Evolutionary conservation across 2,888 invertebrate genomes (phyloP), one percentile per base, ranked within the genome.

Genomic region (Cryptocheilus praepositus): DNA sequence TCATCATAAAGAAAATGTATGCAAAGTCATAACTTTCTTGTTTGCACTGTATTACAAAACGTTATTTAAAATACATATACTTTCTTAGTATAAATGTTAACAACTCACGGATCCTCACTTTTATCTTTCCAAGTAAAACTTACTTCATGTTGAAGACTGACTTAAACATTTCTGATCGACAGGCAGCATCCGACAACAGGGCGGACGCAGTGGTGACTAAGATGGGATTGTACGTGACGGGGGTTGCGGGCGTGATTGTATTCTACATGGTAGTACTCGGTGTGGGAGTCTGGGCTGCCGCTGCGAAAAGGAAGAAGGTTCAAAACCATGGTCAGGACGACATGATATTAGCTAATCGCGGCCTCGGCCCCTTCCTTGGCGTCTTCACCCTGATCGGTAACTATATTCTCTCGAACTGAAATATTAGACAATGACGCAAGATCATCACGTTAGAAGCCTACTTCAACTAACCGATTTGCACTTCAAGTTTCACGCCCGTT

Each of bases 331-430:
- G 91, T 74, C 91, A 92, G 62, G 93, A 93, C 80, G 93, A 93
- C 79, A 92, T 94, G 75, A 93, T 94, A 91, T 83, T 94, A 76
- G 94, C 93, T 2, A 93, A 94, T 44, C 88, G 94, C 65, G 92
- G 92, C 80, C 92, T 94, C 68, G 91, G 93, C 13, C 86, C 93
- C 16, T 86, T 93, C 67, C 93, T 94, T 16, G 94, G 94, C 18
- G 91, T 93, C 63, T 92, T 93, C 85, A 93, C 94, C 0, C 92
- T 94, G 90, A 92, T 93, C 76, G 93, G 93, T 93, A 82, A 89
- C 86, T 71, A 21, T 25, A 0, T 21, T 21, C 18, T 36, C 11
- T 36, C 1, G 7, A 36, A 36, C 13, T 25, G 2, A 25, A 3
- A 25, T 25, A 3, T 2, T 5, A 25, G 7, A 36, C 36, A 36